Evolutionary conservation across 2,888 invertebrate genomes (phyloP).

Genomic region (Lepidonotus clava): DNA sequence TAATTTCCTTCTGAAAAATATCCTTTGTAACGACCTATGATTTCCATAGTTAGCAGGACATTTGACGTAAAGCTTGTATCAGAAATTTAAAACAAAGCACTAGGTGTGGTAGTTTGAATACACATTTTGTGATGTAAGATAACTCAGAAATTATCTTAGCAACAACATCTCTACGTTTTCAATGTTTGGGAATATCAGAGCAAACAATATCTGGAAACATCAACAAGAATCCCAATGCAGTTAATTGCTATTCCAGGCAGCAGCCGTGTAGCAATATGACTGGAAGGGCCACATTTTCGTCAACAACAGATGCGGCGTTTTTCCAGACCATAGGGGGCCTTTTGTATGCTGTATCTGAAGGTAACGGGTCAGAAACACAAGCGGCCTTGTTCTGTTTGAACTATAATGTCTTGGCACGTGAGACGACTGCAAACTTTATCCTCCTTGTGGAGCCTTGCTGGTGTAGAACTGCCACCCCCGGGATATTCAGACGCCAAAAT

Average conservation of each 20-base stretch:
- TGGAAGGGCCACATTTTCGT: neutral
- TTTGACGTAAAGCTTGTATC: too few relatives aligned
- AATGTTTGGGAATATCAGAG: neutral
- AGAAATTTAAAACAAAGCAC: too few relatives aligned
- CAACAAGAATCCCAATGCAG: neutral
- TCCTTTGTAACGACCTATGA: too few relatives aligned
- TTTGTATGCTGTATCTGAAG: neutral
- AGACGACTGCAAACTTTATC: neutral
- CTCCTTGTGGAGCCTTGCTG: too few relatives aligned
- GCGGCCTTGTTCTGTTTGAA: slow-evolving; percentile 4
- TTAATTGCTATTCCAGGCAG: neutral
- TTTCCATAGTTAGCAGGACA: too few relatives aligned
- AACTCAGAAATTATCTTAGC: too few relatives aligned
- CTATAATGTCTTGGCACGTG: neutral
- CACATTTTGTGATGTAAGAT: too few relatives aligned
- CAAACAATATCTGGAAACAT: neutral
- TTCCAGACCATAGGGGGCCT: neutral
- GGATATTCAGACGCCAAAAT: too few relatives aligned
- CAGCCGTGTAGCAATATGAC: neutral
- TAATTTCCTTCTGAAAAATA: too few relatives aligned
- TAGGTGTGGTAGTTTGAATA: too few relatives aligned
- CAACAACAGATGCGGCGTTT: neutral
- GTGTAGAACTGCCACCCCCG: too few relatives aligned
- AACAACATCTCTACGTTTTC: neutral
- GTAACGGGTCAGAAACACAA: neutral